Conservation (phyloP, 2,888 invertebrate genomes). For the Bombylius discolor region DNA sequence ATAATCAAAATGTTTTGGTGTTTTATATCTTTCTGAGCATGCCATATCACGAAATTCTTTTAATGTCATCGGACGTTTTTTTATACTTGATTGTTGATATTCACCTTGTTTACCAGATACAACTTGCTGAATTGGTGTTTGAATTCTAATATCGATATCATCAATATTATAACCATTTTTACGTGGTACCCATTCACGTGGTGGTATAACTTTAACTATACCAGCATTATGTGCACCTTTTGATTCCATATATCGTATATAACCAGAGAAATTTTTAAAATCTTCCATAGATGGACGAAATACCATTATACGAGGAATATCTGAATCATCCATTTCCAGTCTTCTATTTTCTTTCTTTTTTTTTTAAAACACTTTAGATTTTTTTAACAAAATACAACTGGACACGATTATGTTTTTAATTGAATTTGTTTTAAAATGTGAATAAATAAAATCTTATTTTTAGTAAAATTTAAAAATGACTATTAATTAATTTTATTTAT, state of each 20-base stretch:
- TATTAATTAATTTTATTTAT: too few species aligned
- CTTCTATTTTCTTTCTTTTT: too few species aligned
- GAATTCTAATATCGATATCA: conserved; percentile 70
- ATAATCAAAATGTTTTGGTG: conserved; percentile 70
- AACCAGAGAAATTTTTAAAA: conserved; percentile 86
- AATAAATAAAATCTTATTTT: too few species aligned
- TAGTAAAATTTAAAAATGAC: too few species aligned
- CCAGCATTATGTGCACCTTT: conserved; percentile 82
- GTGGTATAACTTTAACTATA: conserved; percentile 72
- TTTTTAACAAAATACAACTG: too few species aligned
- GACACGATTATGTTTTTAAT: too few species aligned
- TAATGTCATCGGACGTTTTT: conserved; percentile 80
- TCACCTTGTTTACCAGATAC: conserved; percentile 90
- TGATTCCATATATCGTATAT: conserved; percentile 81
- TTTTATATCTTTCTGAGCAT: conserved; percentile 49
- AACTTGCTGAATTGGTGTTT: conserved; percentile 86
- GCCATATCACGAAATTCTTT: conserved; percentile 81
- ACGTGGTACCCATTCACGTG: conserved; percentile 85
- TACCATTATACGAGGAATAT: conserved; percentile 31
- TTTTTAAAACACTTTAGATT: too few species aligned
- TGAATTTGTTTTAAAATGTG: too few species aligned
- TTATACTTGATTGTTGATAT: conserved; percentile 92
- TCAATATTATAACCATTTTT: conserved; percentile 73
- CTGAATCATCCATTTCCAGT: neutral
- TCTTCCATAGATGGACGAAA: conserved; percentile 95